Conservation (phyloP, 2,113 vertebrate genomes). For the Lampris incognitus region DNA sequence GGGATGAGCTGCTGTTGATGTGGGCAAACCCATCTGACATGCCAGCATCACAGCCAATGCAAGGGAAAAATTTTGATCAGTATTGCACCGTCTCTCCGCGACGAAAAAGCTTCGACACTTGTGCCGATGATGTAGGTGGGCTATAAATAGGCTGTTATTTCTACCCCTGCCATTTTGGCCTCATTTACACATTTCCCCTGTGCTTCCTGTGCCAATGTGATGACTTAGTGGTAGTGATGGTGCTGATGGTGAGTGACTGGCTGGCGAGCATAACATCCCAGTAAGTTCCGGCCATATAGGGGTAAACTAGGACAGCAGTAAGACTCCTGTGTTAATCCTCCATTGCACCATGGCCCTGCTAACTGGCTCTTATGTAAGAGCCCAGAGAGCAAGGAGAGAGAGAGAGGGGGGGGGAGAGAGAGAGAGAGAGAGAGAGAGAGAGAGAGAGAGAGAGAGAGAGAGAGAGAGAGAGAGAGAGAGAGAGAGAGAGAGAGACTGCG, state of each 20-base stretch:
- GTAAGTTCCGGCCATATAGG: constrained; percentile 56
- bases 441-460: constrained; percentile 27
- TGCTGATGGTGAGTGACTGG: constrained; percentile 51
- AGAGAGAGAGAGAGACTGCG: constrained; percentile 26
- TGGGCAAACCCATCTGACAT: not conserved
- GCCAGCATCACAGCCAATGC: constrained; percentile 35
- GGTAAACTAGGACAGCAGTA: constrained; percentile 74
- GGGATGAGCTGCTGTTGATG: constrained; percentile 18
- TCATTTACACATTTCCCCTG: constrained; percentile 79
- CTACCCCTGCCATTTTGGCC: constrained; percentile 85
- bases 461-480: not conserved
- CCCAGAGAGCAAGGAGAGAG: constrained; percentile 64
- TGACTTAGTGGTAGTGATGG: constrained; percentile 60
- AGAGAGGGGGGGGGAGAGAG: constrained; percentile 32
- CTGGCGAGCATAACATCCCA: constrained; percentile 39
- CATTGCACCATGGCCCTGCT: constrained; percentile 70
- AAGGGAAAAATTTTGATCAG: constrained; percentile 52
- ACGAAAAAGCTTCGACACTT: constrained; percentile 73
- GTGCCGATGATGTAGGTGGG: constrained; percentile 79
- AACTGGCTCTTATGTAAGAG: constrained; percentile 80
- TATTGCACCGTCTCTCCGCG: constrained; percentile 45
- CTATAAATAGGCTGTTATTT: constrained; percentile 86
- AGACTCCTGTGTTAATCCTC: constrained; percentile 74
- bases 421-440: constrained; percentile 45
- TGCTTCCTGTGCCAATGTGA: constrained; percentile 68